A percentile compares a stretch with the other conserved stretches of the same genome.
Evolutionary conservation across 92 coral and sea anemone genomes (phyloP).

Genomic region (Plumapathes pennacea): DNA sequence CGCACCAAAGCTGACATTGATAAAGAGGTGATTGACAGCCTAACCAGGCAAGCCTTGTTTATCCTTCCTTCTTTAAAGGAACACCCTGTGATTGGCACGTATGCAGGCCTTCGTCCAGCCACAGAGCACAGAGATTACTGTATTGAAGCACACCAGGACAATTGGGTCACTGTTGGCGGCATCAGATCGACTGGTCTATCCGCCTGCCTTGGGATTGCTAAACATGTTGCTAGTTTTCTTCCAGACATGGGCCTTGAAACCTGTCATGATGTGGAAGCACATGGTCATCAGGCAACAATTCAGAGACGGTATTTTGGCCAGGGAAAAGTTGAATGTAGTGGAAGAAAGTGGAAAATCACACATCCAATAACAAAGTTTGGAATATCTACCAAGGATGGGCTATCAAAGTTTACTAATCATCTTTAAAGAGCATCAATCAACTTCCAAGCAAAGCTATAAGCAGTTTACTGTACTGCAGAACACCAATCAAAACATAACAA

Average conservation of each 20-base stretch:
- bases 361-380: slow-evolving; percentile 73
- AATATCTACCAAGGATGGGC: slow-evolving; percentile 27
- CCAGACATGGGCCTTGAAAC: slow-evolving; percentile 16
- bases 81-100: slow-evolving; percentile 57
- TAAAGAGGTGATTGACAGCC: slow-evolving; percentile 26
- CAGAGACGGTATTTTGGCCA: neutral
- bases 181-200: slow-evolving; percentile 82
- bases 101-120: slow-evolving; percentile 85
- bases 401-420: slow-evolving; percentile 9
- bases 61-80: slow-evolving; percentile 50
- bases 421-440: too few species aligned
- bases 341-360: slow-evolving; percentile 41
- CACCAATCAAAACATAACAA: too few species aligned
- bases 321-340: slow-evolving; percentile 16
- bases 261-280: neutral
- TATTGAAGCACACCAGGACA: slow-evolving; percentile 38
- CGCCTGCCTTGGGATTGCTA: slow-evolving; percentile 80
- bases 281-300: neutral
- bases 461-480: too few species aligned
- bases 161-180: slow-evolving; percentile 77
- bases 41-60: slow-evolving; percentile 35
- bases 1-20: slow-evolving; percentile 53
- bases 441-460: too few species aligned
- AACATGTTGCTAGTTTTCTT: slow-evolving; percentile 46
- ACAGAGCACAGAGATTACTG: slow-evolving; percentile 73